A percentile compares a stretch with the other conserved stretches of the same genome.
Evolutionary conservation across 2,113 vertebrate genomes (phyloP).

Genomic region (Austrofundulus limnaeus): DNA sequence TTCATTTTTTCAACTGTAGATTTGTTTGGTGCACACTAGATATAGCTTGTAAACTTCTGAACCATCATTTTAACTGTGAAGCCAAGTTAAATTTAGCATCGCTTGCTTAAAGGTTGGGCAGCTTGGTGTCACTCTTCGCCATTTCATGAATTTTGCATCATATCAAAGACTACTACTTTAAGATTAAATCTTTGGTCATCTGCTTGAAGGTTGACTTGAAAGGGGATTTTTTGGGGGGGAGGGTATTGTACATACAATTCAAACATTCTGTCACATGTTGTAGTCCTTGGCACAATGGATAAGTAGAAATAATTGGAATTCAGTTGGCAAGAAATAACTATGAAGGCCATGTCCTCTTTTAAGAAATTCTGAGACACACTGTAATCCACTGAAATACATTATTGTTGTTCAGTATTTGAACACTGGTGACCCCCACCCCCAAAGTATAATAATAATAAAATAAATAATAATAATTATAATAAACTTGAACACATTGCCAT

Average conservation of each 20-base stretch:
- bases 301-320: constrained; percentile 4
- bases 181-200: neutral
- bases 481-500: neutral
- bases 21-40: neutral
- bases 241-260: neutral
- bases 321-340: neutral
- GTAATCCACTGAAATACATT: neutral
- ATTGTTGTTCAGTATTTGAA: neutral
- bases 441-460: too few species aligned
- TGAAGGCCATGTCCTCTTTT: neutral
- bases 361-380: neutral
- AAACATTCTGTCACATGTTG: neutral
- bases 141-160: neutral
- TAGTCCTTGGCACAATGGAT: neutral
- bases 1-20: too few species aligned
- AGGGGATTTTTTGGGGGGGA: neutral
- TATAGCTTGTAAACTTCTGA: neutral
- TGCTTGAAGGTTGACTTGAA: neutral
- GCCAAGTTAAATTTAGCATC: neutral
- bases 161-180: neutral
- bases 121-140: neutral
- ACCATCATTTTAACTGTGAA: neutral
- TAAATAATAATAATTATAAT: too few species aligned
- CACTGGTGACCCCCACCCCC: neutral
- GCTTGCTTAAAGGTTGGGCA: neutral